Percentiles rank a stretch among this genome's conserved stretches.
These are phyloP conservation scores for Pterostichus madidus DNA, from an alignment of 2,888 invertebrate genomes.

Conservation along the genomic window DNA sequence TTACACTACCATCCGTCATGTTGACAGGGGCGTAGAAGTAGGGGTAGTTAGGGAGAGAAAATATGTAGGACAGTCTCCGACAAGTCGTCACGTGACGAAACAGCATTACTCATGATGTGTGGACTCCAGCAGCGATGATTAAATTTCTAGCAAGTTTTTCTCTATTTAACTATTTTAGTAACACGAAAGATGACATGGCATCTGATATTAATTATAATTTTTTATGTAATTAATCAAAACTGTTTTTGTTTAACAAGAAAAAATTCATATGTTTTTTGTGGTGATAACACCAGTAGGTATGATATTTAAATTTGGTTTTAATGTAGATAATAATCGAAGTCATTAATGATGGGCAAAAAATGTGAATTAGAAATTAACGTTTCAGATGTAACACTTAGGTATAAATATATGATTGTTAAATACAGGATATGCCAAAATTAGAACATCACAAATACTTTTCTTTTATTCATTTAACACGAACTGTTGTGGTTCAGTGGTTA, in stretches of 20 bases:
- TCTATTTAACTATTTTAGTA: too few relatives aligned
- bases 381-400: slow-evolving; percentile 13
- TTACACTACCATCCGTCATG: slow-evolving; percentile 30
- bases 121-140: not conserved
- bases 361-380: not conserved
- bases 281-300: slow-evolving; percentile 24
- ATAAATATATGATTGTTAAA: too few relatives aligned
- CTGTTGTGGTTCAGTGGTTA: too few relatives aligned
- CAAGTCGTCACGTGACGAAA: slow-evolving; percentile 13
- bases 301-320: slow-evolving; percentile 29
- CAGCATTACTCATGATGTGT: slow-evolving; percentile 1
- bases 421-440: too few relatives aligned
- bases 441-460: too few relatives aligned
- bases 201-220: not conserved
- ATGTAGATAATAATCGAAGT: not conserved
- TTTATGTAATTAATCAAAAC: slow-evolving; percentile 27
- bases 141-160: not conserved
- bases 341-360: slow-evolving; percentile 11
- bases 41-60: slow-evolving; percentile 2
- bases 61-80: not conserved
- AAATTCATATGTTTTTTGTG: not conserved
- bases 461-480: too few relatives aligned
- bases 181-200: slow-evolving; percentile 18
- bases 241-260: not conserved
- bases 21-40: slow-evolving; percentile 1